These are phyloP conservation scores for Picathartes gymnocephalus DNA, from an alignment of 2,113 vertebrate genomes.

Conservation along the genomic window DNA sequence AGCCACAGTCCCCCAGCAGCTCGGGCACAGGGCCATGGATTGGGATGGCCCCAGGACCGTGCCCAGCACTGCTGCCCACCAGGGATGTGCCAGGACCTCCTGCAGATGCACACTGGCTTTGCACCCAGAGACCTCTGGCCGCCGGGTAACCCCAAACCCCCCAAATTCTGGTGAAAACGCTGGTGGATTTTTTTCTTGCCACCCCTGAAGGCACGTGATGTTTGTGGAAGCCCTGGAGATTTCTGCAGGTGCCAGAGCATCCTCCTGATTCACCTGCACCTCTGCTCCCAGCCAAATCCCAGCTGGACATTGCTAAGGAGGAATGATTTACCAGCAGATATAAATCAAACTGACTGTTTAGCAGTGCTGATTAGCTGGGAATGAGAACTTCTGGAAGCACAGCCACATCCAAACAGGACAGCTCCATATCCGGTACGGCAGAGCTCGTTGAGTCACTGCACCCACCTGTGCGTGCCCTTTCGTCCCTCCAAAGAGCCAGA, in stretches of 20 bases:
- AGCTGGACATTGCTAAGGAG: neutral
- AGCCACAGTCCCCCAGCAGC: neutral
- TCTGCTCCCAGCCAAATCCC: neutral
- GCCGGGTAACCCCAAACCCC: neutral
- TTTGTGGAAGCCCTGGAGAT: accelerated
- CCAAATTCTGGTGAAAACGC: accelerated
- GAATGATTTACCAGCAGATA: neutral
- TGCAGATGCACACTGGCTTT: neutral
- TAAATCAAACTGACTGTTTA: neutral
- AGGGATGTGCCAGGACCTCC: neutral
- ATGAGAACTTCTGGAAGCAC: neutral
- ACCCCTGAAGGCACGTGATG: accelerated
- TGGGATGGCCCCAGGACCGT: accelerated
- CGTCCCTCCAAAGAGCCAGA: neutral
- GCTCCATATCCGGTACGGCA: neutral
- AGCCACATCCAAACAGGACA: neutral
- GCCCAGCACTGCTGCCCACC: neutral
- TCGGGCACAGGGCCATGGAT: accelerated
- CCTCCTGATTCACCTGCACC: accelerated
- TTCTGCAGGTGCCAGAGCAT: accelerated
- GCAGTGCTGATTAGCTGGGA: neutral
- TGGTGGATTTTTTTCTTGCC: neutral
- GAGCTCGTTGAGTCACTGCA: neutral
- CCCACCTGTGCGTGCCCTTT: neutral
- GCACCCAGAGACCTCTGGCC: accelerated